Base-by-base conservation (phyloP, 1,140 invertebrate species). In the Drosophila repletoides region DNA sequence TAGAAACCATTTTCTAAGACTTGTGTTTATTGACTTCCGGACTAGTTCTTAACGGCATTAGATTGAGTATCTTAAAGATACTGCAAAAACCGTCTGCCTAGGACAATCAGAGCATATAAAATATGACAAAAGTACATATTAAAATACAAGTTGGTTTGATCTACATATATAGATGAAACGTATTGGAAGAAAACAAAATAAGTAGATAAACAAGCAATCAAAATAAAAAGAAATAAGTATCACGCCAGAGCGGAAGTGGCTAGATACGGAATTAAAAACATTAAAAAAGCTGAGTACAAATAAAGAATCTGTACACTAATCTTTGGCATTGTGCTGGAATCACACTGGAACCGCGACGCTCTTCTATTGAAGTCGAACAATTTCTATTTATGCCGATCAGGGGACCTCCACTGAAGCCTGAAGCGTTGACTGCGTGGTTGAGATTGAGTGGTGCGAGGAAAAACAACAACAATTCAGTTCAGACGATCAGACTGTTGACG, bases 161-260 rank as follows among this genome's bases (percentile, higher is more conserved):
- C 26, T 31, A 24, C 12, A 24, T 45, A 7, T 9, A 38, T 26
- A 14, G 9, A 19, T 15, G 28, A 40, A 26, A n/a, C 43, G 34
- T n/a, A 49, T 36, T 51, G 51, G 67, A 53, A 55, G 22, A 58
- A 46, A 40, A 59, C 52, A 67, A 72, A 76, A 68, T 51, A 81
- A 81, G 83, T 81, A 17, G 10, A 40, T 53, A 77, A 70, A 43
- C 36, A 45, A 48, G 51, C 73, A 77, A 72, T 80, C 83, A 72
- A 80, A 53, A 46, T 26, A 66, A 65, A 73, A 3, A 29, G 26
- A 22, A 31, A 15, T 9, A 49, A n/a, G 14, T 31, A 49, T 40
- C 12, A 45, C n/a, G 12, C 6, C 28, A 0, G 5, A 7, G 10
- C 38, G 43, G n/a, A 33, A 24, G 36, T 28, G 40, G 45, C 55